Evolutionary conservation across 2,888 invertebrate species (phyloP).

Genomic region (Cephus pygmeus): DNA sequence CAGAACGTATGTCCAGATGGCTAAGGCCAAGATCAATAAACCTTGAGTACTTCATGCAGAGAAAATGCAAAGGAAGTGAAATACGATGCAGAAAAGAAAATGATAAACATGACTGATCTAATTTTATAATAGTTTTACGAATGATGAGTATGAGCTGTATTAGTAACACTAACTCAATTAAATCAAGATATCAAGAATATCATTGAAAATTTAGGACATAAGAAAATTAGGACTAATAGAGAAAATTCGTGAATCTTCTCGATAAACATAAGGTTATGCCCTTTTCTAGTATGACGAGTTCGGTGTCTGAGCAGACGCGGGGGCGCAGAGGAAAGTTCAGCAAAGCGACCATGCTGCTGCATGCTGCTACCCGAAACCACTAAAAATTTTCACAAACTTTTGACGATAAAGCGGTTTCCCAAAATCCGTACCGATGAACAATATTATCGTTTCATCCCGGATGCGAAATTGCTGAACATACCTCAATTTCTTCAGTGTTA

Average conservation of each 20-base stretch:
- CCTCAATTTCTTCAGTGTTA: slow-evolving; percentile 73
- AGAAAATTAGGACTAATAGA: not conserved
- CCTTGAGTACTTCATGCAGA: not conserved
- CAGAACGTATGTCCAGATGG: not conserved
- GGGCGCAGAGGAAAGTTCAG: not conserved
- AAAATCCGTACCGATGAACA: not conserved
- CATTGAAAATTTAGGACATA: not conserved
- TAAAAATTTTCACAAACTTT: slow-evolving; percentile 24
- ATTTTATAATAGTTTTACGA: not conserved
- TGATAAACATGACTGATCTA: not conserved
- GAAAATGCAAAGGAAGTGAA: not conserved
- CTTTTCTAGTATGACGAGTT: slow-evolving; percentile 22
- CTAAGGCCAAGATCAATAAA: not conserved
- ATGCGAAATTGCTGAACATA: slow-evolving; percentile 42
- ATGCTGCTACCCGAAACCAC: slow-evolving; percentile 58
- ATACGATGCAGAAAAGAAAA: not conserved
- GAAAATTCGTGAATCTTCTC: not conserved
- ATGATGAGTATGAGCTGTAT: not conserved
- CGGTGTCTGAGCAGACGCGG: not conserved
- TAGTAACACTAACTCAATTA: not conserved
- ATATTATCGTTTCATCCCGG: not conserved
- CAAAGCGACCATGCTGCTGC: slow-evolving; percentile 34
- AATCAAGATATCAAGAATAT: not conserved
- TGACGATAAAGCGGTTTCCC: not conserved
- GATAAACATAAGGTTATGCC: slow-evolving; percentile 21